These are phyloP conservation scores for Mormyrus proboscirostris DNA, from an alignment of 2,797 vertebrate genomes.

Conservation along the genomic window DNA sequence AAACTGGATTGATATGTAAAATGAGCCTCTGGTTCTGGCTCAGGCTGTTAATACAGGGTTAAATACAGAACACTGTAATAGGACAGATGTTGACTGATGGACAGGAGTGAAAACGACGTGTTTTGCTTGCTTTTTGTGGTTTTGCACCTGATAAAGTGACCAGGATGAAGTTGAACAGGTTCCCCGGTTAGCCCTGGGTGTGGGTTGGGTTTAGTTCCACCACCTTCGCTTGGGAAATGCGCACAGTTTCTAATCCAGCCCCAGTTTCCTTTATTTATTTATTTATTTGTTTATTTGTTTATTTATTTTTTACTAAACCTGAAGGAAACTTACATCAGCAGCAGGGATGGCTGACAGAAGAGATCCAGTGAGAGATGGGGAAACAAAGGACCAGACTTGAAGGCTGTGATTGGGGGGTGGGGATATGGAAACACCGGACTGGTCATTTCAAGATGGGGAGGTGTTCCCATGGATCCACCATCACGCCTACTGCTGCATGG, in stretches of 20 bases:
- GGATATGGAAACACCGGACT: constrained; percentile 44
- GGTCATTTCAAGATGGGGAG: constrained; percentile 58
- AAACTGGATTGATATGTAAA: background rate
- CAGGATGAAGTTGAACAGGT: background rate
- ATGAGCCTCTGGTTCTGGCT: background rate
- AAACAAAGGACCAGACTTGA: constrained; percentile 59
- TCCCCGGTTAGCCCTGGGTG: background rate
- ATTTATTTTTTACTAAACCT: background rate
- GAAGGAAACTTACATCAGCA: background rate
- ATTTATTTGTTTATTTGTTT: background rate
- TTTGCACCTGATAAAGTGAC: background rate
- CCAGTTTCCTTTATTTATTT: background rate
- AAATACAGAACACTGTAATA: background rate
- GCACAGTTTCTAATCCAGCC: background rate
- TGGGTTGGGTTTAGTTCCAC: background rate
- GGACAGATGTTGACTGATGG: background rate
- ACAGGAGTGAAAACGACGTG: background rate
- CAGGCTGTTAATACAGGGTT: background rate
- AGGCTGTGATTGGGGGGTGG: constrained; percentile 57
- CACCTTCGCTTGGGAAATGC: background rate
- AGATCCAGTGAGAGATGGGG: constrained; percentile 30
- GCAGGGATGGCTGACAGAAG: background rate
- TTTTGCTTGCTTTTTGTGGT: background rate
- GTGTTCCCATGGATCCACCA: constrained; percentile 25
- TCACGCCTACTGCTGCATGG: background rate